Evolutionary conservation across 2,888 invertebrate genomes (phyloP).

Genomic region (Diaphora mendica): DNA sequence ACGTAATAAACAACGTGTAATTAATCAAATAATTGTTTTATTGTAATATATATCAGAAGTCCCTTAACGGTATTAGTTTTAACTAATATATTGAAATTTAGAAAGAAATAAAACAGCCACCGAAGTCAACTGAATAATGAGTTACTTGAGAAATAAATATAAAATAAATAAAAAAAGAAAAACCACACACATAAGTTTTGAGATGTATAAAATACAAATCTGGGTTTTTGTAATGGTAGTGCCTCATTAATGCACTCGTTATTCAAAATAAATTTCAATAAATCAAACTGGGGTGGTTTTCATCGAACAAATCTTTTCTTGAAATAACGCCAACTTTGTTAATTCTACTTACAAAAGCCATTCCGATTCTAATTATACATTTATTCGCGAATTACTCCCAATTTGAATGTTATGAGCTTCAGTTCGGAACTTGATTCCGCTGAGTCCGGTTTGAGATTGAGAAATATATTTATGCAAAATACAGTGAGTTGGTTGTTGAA

Average conservation of each 20-base stretch:
- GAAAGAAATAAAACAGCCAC: too few relatives aligned
- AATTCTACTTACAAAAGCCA: slow-evolving; percentile 35
- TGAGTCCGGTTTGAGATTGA: slow-evolving; percentile 10
- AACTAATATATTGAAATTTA: too few relatives aligned
- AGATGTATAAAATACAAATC: background rate
- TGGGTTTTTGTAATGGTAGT: background rate
- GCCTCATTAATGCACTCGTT: background rate
- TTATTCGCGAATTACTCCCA: slow-evolving; percentile 23
- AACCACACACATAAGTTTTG: background rate
- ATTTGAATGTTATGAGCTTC: slow-evolving; percentile 24
- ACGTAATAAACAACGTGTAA: too few relatives aligned
- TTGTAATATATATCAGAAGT: too few relatives aligned
- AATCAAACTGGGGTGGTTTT: background rate
- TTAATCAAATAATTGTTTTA: too few relatives aligned
- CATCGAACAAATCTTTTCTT: slow-evolving; percentile 2
- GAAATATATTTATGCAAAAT: slow-evolving; percentile 16
- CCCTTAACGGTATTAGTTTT: too few relatives aligned
- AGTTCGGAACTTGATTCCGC: slow-evolving; percentile 13
- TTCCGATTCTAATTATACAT: slow-evolving; percentile 32
- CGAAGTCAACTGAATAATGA: too few relatives aligned
- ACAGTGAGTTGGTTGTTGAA: background rate
- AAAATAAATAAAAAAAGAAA: background rate
- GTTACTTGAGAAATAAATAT: too few relatives aligned
- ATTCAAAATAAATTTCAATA: background rate
- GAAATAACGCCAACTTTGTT: slow-evolving; percentile 37